Conservation (phyloP, 2,797 vertebrate genomes). For the Mallotus villosus region DNA sequence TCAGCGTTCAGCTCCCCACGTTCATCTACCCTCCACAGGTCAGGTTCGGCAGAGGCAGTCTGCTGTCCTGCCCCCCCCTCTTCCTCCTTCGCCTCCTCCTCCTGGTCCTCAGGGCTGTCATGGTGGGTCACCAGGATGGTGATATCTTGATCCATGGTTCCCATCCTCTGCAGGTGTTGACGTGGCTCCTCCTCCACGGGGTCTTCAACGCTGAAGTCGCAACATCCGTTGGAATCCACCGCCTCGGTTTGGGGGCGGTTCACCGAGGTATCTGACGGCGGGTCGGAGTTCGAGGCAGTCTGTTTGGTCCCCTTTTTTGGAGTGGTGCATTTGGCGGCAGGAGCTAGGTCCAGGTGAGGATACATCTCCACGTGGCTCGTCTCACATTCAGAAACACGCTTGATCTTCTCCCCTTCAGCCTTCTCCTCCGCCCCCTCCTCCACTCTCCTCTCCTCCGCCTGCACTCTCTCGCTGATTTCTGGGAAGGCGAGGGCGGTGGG, state of each 20-base stretch:
- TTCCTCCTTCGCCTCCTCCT: slow-evolving; percentile 32
- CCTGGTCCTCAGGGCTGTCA: slow-evolving; percentile 46
- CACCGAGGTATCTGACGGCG: slow-evolving; percentile 25
- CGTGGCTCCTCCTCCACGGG: slow-evolving; percentile 38
- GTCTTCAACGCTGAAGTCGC: not conserved
- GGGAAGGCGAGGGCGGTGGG: slow-evolving; percentile 53
- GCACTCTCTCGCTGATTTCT: slow-evolving; percentile 29
- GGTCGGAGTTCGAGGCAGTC: slow-evolving; percentile 5
- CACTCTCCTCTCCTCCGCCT: slow-evolving; percentile 17
- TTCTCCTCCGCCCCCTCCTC: slow-evolving; percentile 14
- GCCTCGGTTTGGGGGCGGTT: slow-evolving; percentile 7
- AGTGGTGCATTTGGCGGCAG: slow-evolving; percentile 26
- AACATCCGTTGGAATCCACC: slow-evolving; percentile 11
- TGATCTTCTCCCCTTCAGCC: not conserved
- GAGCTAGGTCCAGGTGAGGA: slow-evolving; percentile 15
- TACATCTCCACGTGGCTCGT: slow-evolving; percentile 6
- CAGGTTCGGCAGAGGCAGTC: slow-evolving; percentile 34
- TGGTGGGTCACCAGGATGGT: slow-evolving; percentile 77
- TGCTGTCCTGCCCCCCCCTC: slow-evolving; percentile 27
- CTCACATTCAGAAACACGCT: slow-evolving; percentile 5
- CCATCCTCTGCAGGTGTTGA: slow-evolving; percentile 56
- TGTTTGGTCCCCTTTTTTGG: slow-evolving; percentile 31
- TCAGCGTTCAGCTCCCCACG: slow-evolving; percentile 32
- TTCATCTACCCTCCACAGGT: slow-evolving; percentile 57
- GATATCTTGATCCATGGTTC: slow-evolving; percentile 75